phyloP scores from a whole-genome alignment of 2,888 invertebrate species.

The Koerneria pararmatus region DNA sequence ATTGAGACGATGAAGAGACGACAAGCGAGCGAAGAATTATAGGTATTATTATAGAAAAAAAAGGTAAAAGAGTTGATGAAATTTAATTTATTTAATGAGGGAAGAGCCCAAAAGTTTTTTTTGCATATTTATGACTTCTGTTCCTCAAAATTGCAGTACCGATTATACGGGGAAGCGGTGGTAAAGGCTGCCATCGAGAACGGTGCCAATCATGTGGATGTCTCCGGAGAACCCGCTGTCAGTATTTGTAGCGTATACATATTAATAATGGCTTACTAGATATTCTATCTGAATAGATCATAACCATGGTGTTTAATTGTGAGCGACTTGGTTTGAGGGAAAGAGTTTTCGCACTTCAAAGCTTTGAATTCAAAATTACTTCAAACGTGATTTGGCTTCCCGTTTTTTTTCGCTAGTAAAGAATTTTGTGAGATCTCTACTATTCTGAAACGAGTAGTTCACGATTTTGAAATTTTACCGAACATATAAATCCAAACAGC shows the following conservation, averaged over 20 bases:
- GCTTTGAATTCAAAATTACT: too few species aligned
- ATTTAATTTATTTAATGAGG: too few species aligned
- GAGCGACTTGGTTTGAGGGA: not conserved
- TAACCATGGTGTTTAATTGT: not conserved
- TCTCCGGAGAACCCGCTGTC: conserved; percentile 80
- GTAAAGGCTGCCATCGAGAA: conserved; percentile 80
- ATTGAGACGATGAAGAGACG: not conserved
- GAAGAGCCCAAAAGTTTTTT: too few species aligned
- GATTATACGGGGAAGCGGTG: conserved; percentile 81
- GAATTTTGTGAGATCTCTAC: too few species aligned
- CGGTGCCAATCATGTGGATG: conserved; percentile 82
- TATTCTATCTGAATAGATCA: conserved; percentile 11
- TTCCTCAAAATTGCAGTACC: conserved; percentile 64
- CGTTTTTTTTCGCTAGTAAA: too few species aligned
- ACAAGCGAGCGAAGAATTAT: not conserved
- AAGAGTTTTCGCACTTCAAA: too few species aligned
- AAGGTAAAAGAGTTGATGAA: not conserved
- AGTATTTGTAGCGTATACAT: not conserved
- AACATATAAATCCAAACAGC: too few species aligned
- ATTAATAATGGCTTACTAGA: conserved; percentile 17
- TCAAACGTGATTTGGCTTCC: too few species aligned
- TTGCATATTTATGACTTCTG: too few species aligned
- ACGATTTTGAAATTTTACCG: too few species aligned
- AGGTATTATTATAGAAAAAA: not conserved
- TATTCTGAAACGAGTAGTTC: too few species aligned